Conservation (phyloP, 2,888 invertebrate genomes). For the Bombyx huttoni region DNA sequence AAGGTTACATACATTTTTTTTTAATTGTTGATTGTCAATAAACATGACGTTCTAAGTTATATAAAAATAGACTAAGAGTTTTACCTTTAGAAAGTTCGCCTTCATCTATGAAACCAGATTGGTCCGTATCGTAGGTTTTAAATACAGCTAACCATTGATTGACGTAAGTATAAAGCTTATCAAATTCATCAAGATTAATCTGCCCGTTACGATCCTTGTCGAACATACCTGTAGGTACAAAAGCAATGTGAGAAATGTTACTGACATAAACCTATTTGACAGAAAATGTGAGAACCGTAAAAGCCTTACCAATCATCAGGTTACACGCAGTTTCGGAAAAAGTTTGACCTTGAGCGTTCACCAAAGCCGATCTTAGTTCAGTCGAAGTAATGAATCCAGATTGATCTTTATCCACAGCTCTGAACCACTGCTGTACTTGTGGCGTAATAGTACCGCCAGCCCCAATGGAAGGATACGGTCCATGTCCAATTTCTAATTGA, state of each 20-base stretch:
- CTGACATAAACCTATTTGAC: too few relatives aligned
- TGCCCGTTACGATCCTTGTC: slow-evolving; percentile 88
- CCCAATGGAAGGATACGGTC: slow-evolving; percentile 62
- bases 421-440: slow-evolving; percentile 88
- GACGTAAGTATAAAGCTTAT: slow-evolving; percentile 87
- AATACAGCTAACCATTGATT: slow-evolving; percentile 92
- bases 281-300: not conserved
- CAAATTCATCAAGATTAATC: slow-evolving; percentile 87
- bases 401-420: slow-evolving; percentile 84
- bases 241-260: too few relatives aligned
- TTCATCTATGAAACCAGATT: slow-evolving; percentile 88
- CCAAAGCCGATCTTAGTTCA: slow-evolving; percentile 85
- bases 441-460: slow-evolving; percentile 73
- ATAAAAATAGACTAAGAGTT: not conserved
- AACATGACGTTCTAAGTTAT: too few relatives aligned
- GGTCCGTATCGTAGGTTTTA: slow-evolving; percentile 87
- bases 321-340: slow-evolving; percentile 88
- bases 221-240: slow-evolving; percentile 81
- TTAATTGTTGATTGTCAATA: not conserved
- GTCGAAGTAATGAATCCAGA: slow-evolving; percentile 85
- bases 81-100: slow-evolving; percentile 82
- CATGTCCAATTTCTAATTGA: slow-evolving; percentile 57
- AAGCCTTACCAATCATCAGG: slow-evolving; percentile 83
- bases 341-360: slow-evolving; percentile 87
- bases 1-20: not conserved